Percentiles rank a stretch among this genome's conserved stretches.
Evolutionary conservation across 2,797 vertebrate species (phyloP).

Genomic region (Cygnus olor): DNA sequence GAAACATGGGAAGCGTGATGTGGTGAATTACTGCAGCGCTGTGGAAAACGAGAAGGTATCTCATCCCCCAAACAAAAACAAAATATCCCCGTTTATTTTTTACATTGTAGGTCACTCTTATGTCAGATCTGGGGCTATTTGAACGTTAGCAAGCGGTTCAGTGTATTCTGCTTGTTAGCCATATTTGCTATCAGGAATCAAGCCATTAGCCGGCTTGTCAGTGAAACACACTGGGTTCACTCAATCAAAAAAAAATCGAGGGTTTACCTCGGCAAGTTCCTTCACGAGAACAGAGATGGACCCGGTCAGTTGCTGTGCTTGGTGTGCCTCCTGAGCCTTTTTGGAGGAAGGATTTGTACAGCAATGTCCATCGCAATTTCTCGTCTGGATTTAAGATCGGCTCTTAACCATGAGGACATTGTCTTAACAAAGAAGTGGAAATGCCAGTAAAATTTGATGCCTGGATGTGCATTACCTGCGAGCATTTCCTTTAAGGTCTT

Average conservation of each 20-base stretch:
- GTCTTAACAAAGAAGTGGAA: not conserved
- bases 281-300: not conserved
- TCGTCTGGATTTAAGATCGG: not conserved
- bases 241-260: no score
- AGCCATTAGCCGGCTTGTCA: not conserved
- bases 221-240: not conserved
- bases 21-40: not conserved
- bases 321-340: no score
- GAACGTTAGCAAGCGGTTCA: not conserved
- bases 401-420: not conserved
- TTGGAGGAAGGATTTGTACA: not conserved
- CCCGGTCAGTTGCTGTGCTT: not conserved
- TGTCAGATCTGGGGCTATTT: not conserved
- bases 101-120: not conserved
- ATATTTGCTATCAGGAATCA: not conserved
- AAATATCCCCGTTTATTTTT: not conserved
- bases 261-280: not conserved
- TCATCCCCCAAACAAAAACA: not conserved
- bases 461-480: not conserved
- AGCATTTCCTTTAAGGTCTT: not conserved
- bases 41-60: not conserved
- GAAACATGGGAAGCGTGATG: not conserved
- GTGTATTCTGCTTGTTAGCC: not conserved
- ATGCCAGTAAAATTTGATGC: not conserved
- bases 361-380: not conserved